These are phyloP conservation scores for Olivierus martensii DNA, from an alignment of 1,140 invertebrate species.

Conservation along the genomic window DNA sequence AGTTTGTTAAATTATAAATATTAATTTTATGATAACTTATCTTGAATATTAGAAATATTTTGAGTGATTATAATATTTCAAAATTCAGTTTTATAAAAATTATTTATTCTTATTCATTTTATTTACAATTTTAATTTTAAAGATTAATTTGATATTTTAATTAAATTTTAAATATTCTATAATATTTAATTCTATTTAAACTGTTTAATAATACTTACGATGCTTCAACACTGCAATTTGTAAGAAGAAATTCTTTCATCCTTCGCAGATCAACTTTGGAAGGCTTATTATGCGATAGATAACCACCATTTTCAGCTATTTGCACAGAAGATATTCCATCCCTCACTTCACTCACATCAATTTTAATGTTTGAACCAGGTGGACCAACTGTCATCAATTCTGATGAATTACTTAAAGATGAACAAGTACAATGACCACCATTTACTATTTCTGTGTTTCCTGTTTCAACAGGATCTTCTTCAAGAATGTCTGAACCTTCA, in stretches of 20 bases:
- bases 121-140: no score
- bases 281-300: conserved; percentile 17
- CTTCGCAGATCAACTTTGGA: conserved; percentile 29
- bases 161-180: no score
- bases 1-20: no score
- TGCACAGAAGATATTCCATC: conserved; percentile 38
- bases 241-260: conserved; percentile 36
- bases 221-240: conserved; percentile 35
- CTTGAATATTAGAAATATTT: no score
- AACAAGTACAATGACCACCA: conserved; percentile 5
- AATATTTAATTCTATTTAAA: no score
- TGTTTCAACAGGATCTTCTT: neutral
- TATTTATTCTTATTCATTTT: no score
- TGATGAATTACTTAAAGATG: no score
- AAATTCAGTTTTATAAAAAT: no score
- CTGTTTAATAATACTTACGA: conserved; percentile 37
- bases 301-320: conserved; percentile 26
- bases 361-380: conserved; percentile 14
- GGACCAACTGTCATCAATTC: conserved; percentile 16
- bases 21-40: no score
- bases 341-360: conserved; percentile 23
- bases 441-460: conserved; percentile 9
- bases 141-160: no score
- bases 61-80: no score
- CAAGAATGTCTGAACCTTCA: conserved; percentile 9